Conservation (phyloP, 2,797 vertebrate species). For the Tragelaphus eurycerus region DNA sequence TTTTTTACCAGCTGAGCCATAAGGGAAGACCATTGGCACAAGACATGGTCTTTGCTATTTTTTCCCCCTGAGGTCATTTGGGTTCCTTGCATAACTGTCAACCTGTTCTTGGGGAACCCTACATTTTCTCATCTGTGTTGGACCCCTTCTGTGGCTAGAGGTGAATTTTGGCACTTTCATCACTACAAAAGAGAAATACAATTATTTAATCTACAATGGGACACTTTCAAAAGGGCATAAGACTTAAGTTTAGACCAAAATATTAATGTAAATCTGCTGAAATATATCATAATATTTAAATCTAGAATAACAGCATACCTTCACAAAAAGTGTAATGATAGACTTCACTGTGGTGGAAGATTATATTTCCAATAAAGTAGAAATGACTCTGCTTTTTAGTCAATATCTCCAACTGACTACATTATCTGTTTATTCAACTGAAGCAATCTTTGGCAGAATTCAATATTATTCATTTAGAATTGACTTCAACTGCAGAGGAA, state of each 20-base stretch:
- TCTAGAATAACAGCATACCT: not conserved
- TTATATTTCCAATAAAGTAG: conserved; percentile 42
- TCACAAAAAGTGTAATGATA: not conserved
- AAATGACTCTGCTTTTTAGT: conserved; percentile 49
- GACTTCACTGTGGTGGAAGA: not conserved
- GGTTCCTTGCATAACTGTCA: not conserved
- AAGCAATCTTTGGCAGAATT: conserved; percentile 34
- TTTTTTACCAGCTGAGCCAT: not conserved
- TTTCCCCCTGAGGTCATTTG: not conserved
- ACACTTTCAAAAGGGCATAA: fast-evolving
- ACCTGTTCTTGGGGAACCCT: fast-evolving
- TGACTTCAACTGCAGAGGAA: conserved; percentile 29
- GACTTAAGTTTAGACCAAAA: not conserved
- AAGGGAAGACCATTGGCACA: not conserved
- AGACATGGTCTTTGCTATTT: not conserved
- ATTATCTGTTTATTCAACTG: conserved; percentile 35
- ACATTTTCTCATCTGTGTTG: not conserved
- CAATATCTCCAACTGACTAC: conserved; percentile 30
- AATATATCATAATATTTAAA: not conserved
- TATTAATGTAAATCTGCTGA: not conserved
- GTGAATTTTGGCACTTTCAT: not conserved
- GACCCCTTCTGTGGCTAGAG: not conserved
- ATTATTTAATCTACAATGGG: not conserved
- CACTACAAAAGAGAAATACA: not conserved
- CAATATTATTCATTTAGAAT: conserved; percentile 55